A percentile compares a stretch with the other conserved stretches of the same genome.
Evolutionary conservation across 2,888 invertebrate genomes (phyloP).

Genomic region (Rhagonycha lutea): DNA sequence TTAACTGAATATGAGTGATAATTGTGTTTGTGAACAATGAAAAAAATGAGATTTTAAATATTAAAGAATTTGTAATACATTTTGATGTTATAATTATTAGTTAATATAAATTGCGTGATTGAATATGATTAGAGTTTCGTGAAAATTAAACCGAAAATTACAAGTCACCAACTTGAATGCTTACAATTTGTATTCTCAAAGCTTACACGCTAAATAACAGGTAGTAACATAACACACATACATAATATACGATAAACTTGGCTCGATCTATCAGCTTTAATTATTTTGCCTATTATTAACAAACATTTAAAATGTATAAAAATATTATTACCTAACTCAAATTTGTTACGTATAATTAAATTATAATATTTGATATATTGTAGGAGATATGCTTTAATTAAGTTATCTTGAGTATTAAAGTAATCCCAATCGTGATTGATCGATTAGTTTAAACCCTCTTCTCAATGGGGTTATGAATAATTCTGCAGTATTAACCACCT

Average conservation of each 20-base stretch:
- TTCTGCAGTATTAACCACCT: neutral
- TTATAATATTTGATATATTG: neutral
- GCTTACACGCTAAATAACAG: neutral
- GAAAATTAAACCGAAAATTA: neutral
- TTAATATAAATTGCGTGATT: neutral
- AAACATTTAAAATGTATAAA: neutral
- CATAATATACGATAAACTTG: neutral
- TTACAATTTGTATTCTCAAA: neutral
- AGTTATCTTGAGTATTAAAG: neutral
- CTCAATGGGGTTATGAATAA: slow-evolving; percentile 2
- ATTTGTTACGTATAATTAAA: neutral
- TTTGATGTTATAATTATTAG: neutral
- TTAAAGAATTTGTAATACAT: neutral
- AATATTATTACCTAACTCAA: neutral
- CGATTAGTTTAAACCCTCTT: neutral
- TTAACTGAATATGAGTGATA: neutral
- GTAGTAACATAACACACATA: neutral
- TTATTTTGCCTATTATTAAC: neutral
- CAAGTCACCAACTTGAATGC: neutral
- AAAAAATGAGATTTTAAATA: neutral
- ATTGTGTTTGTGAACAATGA: neutral
- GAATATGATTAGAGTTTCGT: neutral
- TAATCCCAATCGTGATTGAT: slow-evolving; percentile 3
- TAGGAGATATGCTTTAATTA: neutral
- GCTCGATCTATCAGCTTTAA: neutral